These are phyloP conservation scores for Odocoileus virginianus DNA, from an alignment of 2,113 vertebrate genomes.

Conservation along the genomic window DNA sequence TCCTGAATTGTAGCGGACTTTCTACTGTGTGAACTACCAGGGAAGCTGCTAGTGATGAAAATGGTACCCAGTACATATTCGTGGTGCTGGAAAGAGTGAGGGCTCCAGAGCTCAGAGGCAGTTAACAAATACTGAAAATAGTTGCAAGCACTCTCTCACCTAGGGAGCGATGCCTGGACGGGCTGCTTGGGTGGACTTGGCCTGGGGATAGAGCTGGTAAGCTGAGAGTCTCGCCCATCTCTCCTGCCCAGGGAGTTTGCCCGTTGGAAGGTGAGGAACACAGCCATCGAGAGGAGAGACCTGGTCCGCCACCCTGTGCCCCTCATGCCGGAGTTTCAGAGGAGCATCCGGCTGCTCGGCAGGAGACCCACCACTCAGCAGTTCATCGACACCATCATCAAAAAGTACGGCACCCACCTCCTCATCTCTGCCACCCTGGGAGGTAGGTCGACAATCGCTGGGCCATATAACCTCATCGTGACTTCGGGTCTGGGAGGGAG, in stretches of 20 bases:
- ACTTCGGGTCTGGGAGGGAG: neutral
- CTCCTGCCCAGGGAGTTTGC: conserved; percentile 93
- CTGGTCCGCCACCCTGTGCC: conserved; percentile 94
- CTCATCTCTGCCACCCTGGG: conserved; percentile 98
- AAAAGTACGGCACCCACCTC: conserved; percentile 99
- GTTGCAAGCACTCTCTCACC: neutral
- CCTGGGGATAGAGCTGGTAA: neutral
- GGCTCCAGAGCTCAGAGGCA: neutral
- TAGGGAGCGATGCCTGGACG: neutral
- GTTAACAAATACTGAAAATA: neutral
- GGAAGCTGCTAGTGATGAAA: neutral
- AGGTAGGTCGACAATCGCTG: conserved; percentile 83
- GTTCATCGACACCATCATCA: conserved; percentile 99
- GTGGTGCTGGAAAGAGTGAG: neutral
- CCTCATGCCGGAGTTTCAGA: conserved; percentile 98
- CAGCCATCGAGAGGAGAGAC: conserved; percentile 95
- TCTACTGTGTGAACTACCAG: neutral
- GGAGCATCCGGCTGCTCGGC: conserved; percentile 95
- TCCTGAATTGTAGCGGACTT: neutral
- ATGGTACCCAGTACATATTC: neutral
- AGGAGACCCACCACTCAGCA: conserved; percentile 97
- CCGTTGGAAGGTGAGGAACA: conserved; percentile 99
- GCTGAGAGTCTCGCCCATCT: conserved; percentile 32
- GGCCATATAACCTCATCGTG: neutral
- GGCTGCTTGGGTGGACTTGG: neutral